Evolutionary conservation across 2,113 vertebrate species (phyloP), one percentile per base, ranked within the genome.

Genomic region (Clarias gariepinus): DNA sequence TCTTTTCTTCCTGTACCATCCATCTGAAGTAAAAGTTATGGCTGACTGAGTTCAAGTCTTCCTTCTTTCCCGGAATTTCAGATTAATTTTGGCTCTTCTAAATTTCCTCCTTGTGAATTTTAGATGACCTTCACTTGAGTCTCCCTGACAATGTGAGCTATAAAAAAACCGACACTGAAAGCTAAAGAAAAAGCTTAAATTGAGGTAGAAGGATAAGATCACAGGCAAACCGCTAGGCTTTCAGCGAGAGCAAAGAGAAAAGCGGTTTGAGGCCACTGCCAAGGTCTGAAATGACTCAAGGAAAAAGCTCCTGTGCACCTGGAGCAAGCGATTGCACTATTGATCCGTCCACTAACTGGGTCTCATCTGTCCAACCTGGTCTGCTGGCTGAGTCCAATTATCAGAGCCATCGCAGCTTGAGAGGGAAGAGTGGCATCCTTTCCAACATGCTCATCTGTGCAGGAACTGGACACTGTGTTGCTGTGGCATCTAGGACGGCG

Each of bases 331-430:
- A 94, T 93, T 92, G 92, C 90, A 89, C 89, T 92, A 94, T 94
- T 92, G 94, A 94, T 94, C 90, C 91, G 90, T 93, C 91, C 92
- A 94, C 91, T 92, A 86, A 87, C 91, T 53, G 77, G 85, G 90
- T 92, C 93, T 93, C 94, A 94, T 94, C 93, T 91, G 91, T 93
- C 92, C 92, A 90, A 89, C 88, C 91, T 83, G 89, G 90, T 92
- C 92, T 82, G 89, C 91, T 91, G 91, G 94, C 92, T 73, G 92
- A 92, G 93, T 95, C 93, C 94, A 94, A 94, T 95, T 95, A 95
- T 95, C 92, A 93, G 91, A 94, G 92, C 90, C 92, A 92, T 94
- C 93, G 92, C 90, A 90, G 91, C 86, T 90, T 76, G 81, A 89
- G 79, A 85, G 91, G 91, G 89, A 85, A 88, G 73, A 94, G 90